Percentiles rank a stretch among this genome's conserved stretches.
phyloP scores from a whole-genome alignment of 2,888 invertebrate species.

The Endomychus coccineus region DNA sequence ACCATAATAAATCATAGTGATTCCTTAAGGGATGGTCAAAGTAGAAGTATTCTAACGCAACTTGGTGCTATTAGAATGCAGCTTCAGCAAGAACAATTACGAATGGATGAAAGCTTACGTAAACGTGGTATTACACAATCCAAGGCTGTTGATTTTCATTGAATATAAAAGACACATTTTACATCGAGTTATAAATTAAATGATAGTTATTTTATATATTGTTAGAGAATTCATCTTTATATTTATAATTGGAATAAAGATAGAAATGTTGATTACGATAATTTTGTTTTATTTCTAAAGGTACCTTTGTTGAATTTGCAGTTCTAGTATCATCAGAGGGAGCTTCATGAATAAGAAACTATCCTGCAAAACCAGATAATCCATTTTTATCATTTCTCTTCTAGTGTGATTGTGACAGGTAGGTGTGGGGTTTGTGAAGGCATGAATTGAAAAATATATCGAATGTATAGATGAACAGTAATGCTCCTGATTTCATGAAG shows the following conservation, averaged over 20 bases:
- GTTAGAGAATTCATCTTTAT: conserved; percentile 39
- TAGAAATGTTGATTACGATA: conserved; percentile 22
- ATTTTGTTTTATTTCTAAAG: conserved; percentile 15
- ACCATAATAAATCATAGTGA: conserved; percentile 48
- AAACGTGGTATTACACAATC: conserved; percentile 40
- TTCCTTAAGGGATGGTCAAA: conserved; percentile 41
- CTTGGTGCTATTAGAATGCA: conserved; percentile 61
- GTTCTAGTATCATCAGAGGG: too few relatives aligned
- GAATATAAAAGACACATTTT: conserved; percentile 27
- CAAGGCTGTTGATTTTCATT: conserved; percentile 42
- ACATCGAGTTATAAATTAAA: conserved; percentile 32
- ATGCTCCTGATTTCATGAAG: too few relatives aligned
- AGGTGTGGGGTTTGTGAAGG: too few relatives aligned
- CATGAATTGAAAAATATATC: too few relatives aligned
- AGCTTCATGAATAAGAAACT: too few relatives aligned
- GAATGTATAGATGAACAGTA: too few relatives aligned
- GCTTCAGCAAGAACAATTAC: conserved; percentile 57
- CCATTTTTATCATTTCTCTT: too few relatives aligned
- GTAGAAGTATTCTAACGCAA: conserved; percentile 56
- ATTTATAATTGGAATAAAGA: conserved; percentile 33
- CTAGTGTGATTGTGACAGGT: too few relatives aligned
- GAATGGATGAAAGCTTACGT: conserved; percentile 47
- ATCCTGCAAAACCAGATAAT: too few relatives aligned
- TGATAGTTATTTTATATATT: conserved; percentile 36
- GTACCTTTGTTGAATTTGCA: too few relatives aligned